Conservation (phyloP, 2,797 vertebrate genomes). For the Mormyrops attenuatus region DNA sequence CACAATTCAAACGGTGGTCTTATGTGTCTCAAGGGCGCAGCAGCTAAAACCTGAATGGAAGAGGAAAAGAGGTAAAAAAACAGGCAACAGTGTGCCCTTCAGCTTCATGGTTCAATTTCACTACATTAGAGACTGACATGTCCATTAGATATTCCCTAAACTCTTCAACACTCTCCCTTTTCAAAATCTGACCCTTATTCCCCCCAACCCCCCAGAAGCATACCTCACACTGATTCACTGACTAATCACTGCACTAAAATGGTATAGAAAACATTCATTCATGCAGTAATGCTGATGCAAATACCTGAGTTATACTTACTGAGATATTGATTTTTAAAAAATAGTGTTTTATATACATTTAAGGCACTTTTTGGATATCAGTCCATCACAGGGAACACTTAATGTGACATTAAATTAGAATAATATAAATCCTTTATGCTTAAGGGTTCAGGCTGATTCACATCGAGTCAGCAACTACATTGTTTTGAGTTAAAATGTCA, state of each 20-base stretch:
- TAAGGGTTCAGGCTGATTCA: neutral
- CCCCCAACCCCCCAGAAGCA: neutral
- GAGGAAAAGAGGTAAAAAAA: conserved; percentile 44
- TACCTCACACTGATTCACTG: neutral
- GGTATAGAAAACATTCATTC: neutral
- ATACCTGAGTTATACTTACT: neutral
- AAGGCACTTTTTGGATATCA: neutral
- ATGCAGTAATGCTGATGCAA: neutral
- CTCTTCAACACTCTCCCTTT: conserved; percentile 46
- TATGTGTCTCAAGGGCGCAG: conserved; percentile 39
- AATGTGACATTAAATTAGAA: neutral
- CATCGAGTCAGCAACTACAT: neutral
- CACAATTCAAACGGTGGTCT: conserved; percentile 53
- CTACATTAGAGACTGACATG: conserved; percentile 40
- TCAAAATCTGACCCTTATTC: conserved; percentile 3
- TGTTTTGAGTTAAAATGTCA: neutral
- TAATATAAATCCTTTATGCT: neutral
- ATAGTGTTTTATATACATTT: neutral
- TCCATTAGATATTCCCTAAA: conserved; percentile 50
- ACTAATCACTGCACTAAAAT: conserved; percentile 13
- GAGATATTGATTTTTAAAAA: neutral
- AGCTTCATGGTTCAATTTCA: conserved; percentile 47
- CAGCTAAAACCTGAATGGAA: conserved; percentile 46
- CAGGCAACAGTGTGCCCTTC: conserved; percentile 51
- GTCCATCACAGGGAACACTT: neutral